phyloP scores from a whole-genome alignment of 2,888 invertebrate genomes.

The Leptinotarsa juncta region DNA sequence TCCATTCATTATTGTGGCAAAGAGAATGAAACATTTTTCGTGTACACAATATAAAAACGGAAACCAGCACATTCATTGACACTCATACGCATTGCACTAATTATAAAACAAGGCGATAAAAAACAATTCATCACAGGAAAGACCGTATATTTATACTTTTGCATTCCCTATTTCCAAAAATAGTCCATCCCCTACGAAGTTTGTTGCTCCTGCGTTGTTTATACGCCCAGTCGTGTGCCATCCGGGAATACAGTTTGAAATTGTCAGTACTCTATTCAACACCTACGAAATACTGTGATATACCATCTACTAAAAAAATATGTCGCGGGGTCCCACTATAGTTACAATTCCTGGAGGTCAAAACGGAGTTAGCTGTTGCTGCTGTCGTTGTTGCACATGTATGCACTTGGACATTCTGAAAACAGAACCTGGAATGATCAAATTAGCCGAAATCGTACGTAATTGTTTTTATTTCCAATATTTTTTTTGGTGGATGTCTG shows the following conservation, averaged over 20 bases:
- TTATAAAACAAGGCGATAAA: slow-evolving; percentile 2
- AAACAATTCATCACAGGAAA: slow-evolving; percentile 22
- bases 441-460: slow-evolving; percentile 81
- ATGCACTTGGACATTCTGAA: slow-evolving; percentile 81
- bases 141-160: slow-evolving; percentile 7
- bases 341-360: slow-evolving; percentile 41
- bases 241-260: background rate
- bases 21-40: background rate
- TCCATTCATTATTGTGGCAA: too few species aligned
- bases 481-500: background rate
- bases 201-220: slow-evolving; percentile 32
- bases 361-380: slow-evolving; percentile 73
- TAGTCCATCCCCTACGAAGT: slow-evolving; percentile 38
- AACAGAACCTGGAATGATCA: slow-evolving; percentile 78
- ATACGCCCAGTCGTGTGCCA: slow-evolving; percentile 19
- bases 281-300: background rate
- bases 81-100: slow-evolving; percentile 12
- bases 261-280: background rate
- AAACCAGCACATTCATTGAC: slow-evolving; percentile 1
- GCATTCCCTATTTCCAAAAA: slow-evolving; percentile 43
- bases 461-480: slow-evolving; percentile 7
- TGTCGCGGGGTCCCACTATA: slow-evolving; percentile 46
- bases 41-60: background rate
- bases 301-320: slow-evolving; percentile 23
- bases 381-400: slow-evolving; percentile 83